A percentile compares a stretch with the other conserved stretches of the same genome.
phyloP scores from a whole-genome alignment of 2,113 vertebrate genomes.

The Bujurquina vittata region DNA sequence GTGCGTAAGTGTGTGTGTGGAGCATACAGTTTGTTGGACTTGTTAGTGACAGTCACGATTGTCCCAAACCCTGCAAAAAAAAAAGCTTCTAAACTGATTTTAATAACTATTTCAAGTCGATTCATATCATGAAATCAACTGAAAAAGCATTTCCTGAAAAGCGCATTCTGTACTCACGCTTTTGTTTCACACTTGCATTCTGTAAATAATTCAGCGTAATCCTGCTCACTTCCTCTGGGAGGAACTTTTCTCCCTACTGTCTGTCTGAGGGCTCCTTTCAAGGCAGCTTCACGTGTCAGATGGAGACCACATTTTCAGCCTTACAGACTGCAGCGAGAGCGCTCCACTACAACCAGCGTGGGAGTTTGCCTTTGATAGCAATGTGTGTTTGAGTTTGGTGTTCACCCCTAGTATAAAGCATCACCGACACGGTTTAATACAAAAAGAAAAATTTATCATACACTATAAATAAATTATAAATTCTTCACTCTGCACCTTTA shows the following conservation, averaged over 20 bases:
- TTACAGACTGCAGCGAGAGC: not conserved
- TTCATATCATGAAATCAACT: not conserved
- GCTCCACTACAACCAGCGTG: slow-evolving; percentile 8
- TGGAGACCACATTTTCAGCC: slow-evolving; percentile 17
- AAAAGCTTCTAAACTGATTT: not conserved
- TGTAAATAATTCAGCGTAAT: slow-evolving; percentile 41
- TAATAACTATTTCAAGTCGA: not conserved
- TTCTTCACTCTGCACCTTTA: not conserved
- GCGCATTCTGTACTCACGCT: not conserved
- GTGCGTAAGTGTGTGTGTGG: too few species aligned
- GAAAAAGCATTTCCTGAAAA: not conserved
- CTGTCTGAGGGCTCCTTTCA: slow-evolving; percentile 25
- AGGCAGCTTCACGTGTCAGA: slow-evolving; percentile 33
- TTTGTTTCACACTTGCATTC: slow-evolving; percentile 2
- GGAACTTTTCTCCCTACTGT: slow-evolving; percentile 5
- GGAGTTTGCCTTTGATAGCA: slow-evolving; percentile 34
- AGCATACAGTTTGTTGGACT: not conserved
- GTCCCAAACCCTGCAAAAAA: not conserved
- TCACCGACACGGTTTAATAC: slow-evolving; percentile 20
- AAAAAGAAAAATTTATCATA: slow-evolving; percentile 15
- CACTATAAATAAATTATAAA: not conserved
- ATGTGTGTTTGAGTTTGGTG: slow-evolving; percentile 17
- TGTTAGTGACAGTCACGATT: not conserved
- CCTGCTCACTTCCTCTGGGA: slow-evolving; percentile 15
- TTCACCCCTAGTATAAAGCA: slow-evolving; percentile 15